Evolutionary conservation across 1,140 invertebrate species (phyloP).

Genomic region (Ooceraea biroi): DNA sequence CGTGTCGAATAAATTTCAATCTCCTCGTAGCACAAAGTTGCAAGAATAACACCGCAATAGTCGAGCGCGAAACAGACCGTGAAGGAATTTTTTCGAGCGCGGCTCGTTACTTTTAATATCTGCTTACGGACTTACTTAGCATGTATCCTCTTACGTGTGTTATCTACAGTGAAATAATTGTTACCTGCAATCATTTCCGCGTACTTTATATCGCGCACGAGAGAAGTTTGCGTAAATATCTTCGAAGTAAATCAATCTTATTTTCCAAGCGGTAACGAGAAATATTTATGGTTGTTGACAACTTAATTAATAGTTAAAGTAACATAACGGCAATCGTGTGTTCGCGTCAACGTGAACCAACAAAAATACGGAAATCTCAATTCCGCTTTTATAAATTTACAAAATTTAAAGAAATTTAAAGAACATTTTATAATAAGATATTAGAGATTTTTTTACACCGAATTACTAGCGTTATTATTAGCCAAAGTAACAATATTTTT

Average conservation of each 20-base stretch:
- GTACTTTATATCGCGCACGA: background rate
- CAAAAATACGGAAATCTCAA: background rate
- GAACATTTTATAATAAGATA: no score
- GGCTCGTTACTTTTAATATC: slow-evolving; percentile 46
- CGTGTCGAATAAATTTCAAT: slow-evolving; percentile 51
- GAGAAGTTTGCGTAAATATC: background rate
- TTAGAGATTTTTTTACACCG: background rate
- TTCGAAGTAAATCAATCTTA: background rate
- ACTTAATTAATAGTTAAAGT: background rate
- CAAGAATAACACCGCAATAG: slow-evolving; percentile 16
- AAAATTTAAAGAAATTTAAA: background rate
- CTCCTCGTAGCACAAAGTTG: slow-evolving; percentile 32
- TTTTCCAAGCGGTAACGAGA: background rate
- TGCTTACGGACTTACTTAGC: slow-evolving; percentile 30
- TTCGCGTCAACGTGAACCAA: background rate
- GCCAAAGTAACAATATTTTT: slow-evolving; percentile 21
- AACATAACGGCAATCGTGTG: background rate
- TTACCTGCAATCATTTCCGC: background rate
- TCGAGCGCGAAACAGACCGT: slow-evolving; percentile 50
- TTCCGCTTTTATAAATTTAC: background rate
- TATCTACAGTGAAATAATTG: background rate
- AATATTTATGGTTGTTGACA: background rate
- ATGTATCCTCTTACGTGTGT: background rate
- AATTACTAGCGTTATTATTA: no score
- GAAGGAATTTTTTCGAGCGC: slow-evolving; percentile 26